Conservation (phyloP, 2,888 invertebrate genomes). For the Tortrix viridana region DNA sequence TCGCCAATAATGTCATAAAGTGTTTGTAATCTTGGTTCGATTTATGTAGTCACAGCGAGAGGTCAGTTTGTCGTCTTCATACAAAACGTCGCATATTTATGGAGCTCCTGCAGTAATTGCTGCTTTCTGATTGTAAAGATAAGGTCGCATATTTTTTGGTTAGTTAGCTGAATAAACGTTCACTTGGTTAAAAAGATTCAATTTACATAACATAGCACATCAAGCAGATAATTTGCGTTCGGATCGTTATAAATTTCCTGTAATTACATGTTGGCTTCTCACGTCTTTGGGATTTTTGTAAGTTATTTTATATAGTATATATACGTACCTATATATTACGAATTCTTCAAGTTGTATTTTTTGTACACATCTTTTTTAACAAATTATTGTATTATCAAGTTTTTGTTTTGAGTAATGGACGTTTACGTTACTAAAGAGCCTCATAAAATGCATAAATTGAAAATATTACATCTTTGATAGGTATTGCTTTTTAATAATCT, state of each 20-base stretch:
- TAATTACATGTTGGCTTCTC: constrained; percentile 61
- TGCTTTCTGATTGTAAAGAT: no score
- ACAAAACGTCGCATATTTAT: no score
- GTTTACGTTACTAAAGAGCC: constrained; percentile 62
- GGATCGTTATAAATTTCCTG: constrained; percentile 57
- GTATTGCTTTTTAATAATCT: constrained; percentile 35
- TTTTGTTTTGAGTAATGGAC: constrained; percentile 53
- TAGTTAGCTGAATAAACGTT: no score
- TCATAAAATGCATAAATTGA: constrained; percentile 60
- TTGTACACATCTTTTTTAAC: no score
- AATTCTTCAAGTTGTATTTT: no score
- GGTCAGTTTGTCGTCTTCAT: constrained; percentile 46
- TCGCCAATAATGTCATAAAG: constrained; percentile 54
- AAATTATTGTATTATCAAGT: no score
- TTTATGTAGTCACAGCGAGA: constrained; percentile 57
- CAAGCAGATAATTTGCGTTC: constrained; percentile 57
- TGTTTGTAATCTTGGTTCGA: constrained; percentile 61
- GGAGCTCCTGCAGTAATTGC: no score
- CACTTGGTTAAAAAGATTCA: no score
- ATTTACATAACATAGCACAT: constrained; percentile 61
- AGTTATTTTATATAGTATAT: background rate
- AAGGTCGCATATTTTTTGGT: no score
- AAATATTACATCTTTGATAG: constrained; percentile 58
- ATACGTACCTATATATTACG: background rate
- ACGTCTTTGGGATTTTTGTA: constrained; percentile 46